These are phyloP conservation scores for Pseudolaguvia tuberculata DNA, from an alignment of 2,113 vertebrate genomes.

Conservation along the genomic window DNA sequence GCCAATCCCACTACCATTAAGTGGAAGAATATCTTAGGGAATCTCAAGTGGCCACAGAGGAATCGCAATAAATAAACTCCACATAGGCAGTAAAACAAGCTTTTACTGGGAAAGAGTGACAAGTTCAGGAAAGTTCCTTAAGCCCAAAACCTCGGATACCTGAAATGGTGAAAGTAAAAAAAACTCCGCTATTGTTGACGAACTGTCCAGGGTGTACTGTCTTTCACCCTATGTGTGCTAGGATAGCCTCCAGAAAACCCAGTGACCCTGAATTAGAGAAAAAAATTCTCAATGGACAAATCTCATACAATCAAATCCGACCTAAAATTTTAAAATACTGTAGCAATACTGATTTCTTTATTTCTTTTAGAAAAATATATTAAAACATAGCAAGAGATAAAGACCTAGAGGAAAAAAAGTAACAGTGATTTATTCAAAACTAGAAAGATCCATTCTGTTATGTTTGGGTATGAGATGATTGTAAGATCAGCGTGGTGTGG, in stretches of 20 bases:
- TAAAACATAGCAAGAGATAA: not conserved
- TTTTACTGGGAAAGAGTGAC: too few relatives aligned
- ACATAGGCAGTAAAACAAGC: not conserved
- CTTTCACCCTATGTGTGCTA: too few relatives aligned
- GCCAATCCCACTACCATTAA: not conserved
- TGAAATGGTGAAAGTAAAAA: too few relatives aligned
- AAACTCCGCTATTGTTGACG: too few relatives aligned
- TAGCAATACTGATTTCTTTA: not conserved
- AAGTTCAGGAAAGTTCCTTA: too few relatives aligned
- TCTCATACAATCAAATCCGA: too few relatives aligned
- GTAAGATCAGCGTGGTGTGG: too few relatives aligned
- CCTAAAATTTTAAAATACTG: not conserved
- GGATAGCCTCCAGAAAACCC: too few relatives aligned
- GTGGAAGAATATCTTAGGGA: not conserved
- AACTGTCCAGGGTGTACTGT: too few relatives aligned
- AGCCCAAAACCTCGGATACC: too few relatives aligned
- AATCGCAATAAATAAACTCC: not conserved
- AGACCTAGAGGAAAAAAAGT: not conserved
- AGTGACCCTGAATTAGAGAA: too few relatives aligned
- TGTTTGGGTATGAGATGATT: not conserved
- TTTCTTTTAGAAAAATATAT: not conserved
- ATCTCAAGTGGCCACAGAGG: not conserved
- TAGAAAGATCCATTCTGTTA: constrained; percentile 6
- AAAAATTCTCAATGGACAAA: too few relatives aligned
- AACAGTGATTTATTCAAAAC: constrained; percentile 7